Percentiles rank a stretch among this genome's conserved stretches.
These are phyloP conservation scores for Hemiscyllium ocellatum DNA, from an alignment of 2,113 vertebrate genomes.

Conservation along the genomic window DNA sequence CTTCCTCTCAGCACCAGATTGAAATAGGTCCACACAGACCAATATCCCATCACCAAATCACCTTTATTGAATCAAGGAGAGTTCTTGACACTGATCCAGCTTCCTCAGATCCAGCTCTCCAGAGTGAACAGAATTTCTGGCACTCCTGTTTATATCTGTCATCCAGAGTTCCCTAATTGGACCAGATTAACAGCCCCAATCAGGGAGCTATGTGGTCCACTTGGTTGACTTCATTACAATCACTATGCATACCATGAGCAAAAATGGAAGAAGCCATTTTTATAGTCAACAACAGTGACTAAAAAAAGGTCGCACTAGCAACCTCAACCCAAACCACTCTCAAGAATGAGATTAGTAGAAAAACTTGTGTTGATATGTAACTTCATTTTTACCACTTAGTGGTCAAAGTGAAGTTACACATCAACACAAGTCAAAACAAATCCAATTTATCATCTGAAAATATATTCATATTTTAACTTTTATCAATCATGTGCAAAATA, in stretches of 20 bases:
- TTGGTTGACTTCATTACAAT: no score
- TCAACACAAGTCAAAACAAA: background rate
- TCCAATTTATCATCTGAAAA: background rate
- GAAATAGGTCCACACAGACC: no score
- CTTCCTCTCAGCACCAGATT: background rate
- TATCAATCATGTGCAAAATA: background rate
- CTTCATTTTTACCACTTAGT: background rate
- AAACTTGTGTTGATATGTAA: background rate
- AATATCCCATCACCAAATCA: no score
- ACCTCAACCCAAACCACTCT: background rate
- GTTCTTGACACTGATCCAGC: no score
- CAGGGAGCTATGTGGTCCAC: no score
- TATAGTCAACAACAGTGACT: background rate
- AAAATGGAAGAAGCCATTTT: background rate
- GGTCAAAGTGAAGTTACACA: background rate
- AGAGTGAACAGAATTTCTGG: no score
- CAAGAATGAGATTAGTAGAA: background rate
- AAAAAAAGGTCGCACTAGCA: background rate
- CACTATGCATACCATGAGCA: background rate
- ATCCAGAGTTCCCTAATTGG: no score
- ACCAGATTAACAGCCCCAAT: no score
- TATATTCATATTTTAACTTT: background rate
- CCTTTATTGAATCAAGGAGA: no score
- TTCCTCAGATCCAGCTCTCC: no score
- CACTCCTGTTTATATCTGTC: no score